A percentile compares a stretch with the other conserved stretches of the same genome.
Evolutionary conservation across 2,888 invertebrate genomes (phyloP).

Genomic region (Tenthredo mesomela): DNA sequence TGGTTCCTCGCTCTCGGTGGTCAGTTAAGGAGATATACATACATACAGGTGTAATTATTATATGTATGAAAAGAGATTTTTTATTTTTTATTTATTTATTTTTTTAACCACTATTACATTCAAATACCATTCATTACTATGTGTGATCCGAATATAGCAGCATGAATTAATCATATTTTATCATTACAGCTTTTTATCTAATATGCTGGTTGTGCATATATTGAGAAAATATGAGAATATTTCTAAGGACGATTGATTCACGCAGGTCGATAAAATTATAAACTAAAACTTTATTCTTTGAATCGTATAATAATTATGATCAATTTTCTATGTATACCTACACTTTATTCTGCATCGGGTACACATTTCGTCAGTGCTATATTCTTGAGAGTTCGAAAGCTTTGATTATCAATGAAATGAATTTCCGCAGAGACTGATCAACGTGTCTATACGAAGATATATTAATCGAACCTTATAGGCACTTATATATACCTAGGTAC

Average conservation of each 20-base stretch:
- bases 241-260: neutral
- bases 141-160: neutral
- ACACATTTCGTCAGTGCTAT: neutral
- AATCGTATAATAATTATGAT: neutral
- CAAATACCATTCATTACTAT: neutral
- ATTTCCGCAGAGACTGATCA: slow-evolving; percentile 18
- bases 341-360: neutral
- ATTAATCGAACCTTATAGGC: neutral
- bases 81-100: neutral
- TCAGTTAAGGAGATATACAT: slow-evolving; percentile 14
- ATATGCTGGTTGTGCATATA: neutral
- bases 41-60: slow-evolving; percentile 8
- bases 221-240: neutral
- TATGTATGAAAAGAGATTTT: neutral
- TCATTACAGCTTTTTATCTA: neutral
- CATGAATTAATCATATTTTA: neutral
- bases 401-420: slow-evolving; percentile 17
- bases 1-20: slow-evolving; percentile 30
- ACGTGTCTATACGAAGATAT: slow-evolving; percentile 6
- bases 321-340: neutral
- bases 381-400: slow-evolving; percentile 8
- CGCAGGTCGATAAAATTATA: neutral
- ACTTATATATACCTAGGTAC: neutral
- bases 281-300: neutral
- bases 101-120: neutral